Base-by-base conservation (phyloP, 2,888 invertebrate genomes). In the Pollenia labialis region DNA sequence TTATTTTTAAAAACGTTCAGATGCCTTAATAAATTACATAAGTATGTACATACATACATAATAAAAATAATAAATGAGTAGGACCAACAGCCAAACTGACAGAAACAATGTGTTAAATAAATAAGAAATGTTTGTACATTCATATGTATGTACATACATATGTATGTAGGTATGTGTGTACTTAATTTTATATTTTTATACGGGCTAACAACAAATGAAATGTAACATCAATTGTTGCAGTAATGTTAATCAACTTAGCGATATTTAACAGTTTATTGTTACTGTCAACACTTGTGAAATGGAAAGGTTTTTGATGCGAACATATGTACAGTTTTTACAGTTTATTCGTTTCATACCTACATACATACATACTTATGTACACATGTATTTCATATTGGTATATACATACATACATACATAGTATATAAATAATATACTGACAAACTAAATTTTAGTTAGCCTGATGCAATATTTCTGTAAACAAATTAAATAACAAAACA, bases 161-260 rank as follows among this genome's bases (percentile, higher is more conserved):
- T n/a, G n/a, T n/a, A 32, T 6, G 32, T 32, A 32, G 0, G 6
- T 6, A 32, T 32, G 6, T 32, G 6, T 32, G 32, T 32, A 32
- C 32, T 68, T 60, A 23, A 18, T 72, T 66, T 77, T 68, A 74
- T 32, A 74, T 75, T 50, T 69, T 18, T 79, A 44, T 48, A 66
- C 54, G 42, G 56, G 46, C 72, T 79, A 64, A 74, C 74, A 66
- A 60, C 46, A 60, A 79, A 23, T 68, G 42, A 85, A 82, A 79
- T 71, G 44, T 80, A 71, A 86, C 83, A 83, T 86, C 69, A 80
- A 75, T 80, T 83, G 64, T 83, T 80, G 58, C 58, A 83, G 58
- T 71, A 83, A 60, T 58, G 83, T 71, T 86, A 86, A 86, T 83
- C 62, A 82, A 83, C 71, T 86, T 86, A 80, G 75, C 79, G 52